Percentiles rank a stretch among this genome's conserved stretches.
These are phyloP conservation scores for Tachystola acroxantha DNA, from an alignment of 2,888 invertebrate genomes.

Conservation along the genomic window DNA sequence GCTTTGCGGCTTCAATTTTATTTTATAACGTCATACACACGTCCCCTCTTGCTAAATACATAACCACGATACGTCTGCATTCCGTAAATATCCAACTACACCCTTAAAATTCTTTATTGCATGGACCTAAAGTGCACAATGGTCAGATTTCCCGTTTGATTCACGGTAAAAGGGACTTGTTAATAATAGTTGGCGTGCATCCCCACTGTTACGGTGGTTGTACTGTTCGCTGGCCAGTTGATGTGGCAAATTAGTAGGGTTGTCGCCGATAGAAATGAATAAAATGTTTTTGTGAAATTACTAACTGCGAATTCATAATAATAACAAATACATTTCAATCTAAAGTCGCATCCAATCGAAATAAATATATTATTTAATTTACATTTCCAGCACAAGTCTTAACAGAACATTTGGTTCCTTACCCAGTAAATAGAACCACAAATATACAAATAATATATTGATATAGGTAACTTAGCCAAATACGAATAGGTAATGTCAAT, in stretches of 20 bases:
- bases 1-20: slow-evolving; percentile 73
- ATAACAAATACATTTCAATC: too few species aligned
- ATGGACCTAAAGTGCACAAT: slow-evolving; percentile 29
- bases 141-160: slow-evolving; percentile 5
- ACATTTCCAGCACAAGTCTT: too few species aligned
- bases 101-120: slow-evolving; percentile 12
- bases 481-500: too few species aligned
- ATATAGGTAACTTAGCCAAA: too few species aligned
- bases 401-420: too few species aligned
- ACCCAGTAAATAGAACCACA: too few species aligned
- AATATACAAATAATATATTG: too few species aligned
- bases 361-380: too few species aligned
- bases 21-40: slow-evolving; percentile 77
- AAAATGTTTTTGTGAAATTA: too few species aligned
- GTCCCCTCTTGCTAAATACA: slow-evolving; percentile 58
- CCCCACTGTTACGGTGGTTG: slow-evolving; percentile 51
- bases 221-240: slow-evolving; percentile 58
- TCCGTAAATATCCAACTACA: slow-evolving; percentile 6
- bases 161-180: slow-evolving; percentile 27
- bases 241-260: slow-evolving; percentile 63
- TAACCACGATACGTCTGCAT: slow-evolving; percentile 30
- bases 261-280: slow-evolving; percentile 20
- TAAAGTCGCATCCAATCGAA: too few species aligned
- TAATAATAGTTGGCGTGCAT: slow-evolving; percentile 35
- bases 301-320: too few species aligned